Conservation (phyloP, 64 coral and sea anemone species). For the Orbicella faveolata region DNA sequence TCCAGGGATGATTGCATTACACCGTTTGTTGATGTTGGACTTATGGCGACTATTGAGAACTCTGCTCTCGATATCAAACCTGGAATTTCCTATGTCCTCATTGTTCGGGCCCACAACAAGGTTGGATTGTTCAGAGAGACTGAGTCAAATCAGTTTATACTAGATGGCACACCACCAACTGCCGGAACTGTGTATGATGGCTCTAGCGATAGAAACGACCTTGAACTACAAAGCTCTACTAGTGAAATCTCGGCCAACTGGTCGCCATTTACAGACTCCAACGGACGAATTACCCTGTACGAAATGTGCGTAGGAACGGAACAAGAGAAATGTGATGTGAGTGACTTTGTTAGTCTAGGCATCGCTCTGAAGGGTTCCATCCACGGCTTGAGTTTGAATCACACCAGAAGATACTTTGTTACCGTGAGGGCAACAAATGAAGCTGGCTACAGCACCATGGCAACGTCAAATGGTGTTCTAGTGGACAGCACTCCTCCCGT, state of each 20-base stretch:
- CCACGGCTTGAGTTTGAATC: slow-evolving; percentile 68
- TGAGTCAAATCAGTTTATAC: slow-evolving; percentile 48
- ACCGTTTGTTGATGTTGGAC: slow-evolving; percentile 58
- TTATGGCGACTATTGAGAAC: slow-evolving; percentile 21
- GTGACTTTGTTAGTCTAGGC: slow-evolving; percentile 23
- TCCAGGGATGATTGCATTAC: slow-evolving; percentile 38
- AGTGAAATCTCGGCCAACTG: slow-evolving; percentile 66
- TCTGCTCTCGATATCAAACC: slow-evolving; percentile 46
- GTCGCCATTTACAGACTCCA: slow-evolving; percentile 55
- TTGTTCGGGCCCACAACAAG: slow-evolving; percentile 63
- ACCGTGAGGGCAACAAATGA: slow-evolving; percentile 83
- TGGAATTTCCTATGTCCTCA: slow-evolving; percentile 52
- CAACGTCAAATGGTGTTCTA: slow-evolving; percentile 68
- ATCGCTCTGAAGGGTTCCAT: slow-evolving; percentile 38
- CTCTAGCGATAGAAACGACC: slow-evolving; percentile 3
- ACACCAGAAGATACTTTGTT: slow-evolving; percentile 64
- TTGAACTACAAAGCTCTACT: slow-evolving; percentile 38
- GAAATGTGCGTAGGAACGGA: slow-evolving; percentile 68
- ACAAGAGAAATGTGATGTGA: slow-evolving; percentile 49
- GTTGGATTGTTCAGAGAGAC: slow-evolving; percentile 41
- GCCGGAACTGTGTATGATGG: slow-evolving; percentile 57
- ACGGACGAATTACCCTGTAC: slow-evolving; percentile 38
- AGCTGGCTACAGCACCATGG: slow-evolving; percentile 61
- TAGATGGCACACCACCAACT: slow-evolving; percentile 19
- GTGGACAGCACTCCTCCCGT: slow-evolving; percentile 73